Conservation (phyloP, 2,113 vertebrate species). For the Phasianus colchicus region DNA sequence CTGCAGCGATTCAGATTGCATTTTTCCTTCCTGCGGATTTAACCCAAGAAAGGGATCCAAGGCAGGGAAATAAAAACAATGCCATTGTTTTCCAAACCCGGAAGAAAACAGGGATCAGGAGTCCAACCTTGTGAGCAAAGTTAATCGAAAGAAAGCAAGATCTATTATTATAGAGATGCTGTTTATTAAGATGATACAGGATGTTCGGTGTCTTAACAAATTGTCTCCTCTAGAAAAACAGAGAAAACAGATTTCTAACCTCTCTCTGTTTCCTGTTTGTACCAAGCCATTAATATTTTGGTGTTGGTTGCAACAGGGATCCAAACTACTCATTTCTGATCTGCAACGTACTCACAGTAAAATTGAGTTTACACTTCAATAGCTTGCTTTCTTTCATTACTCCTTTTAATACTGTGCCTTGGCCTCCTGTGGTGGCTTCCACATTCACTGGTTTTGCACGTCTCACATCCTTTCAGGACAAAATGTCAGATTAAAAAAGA, state of each 20-base stretch:
- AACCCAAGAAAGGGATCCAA: not conserved
- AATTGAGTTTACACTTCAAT: slow-evolving; percentile 52
- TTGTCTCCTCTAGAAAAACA: not conserved
- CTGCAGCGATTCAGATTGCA: not conserved
- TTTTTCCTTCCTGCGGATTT: slow-evolving; percentile 26
- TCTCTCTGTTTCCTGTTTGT: not conserved
- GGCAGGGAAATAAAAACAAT: not conserved
- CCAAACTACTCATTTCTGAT: slow-evolving; percentile 48
- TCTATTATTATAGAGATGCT: not conserved
- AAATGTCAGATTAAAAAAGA: slow-evolving; percentile 22
- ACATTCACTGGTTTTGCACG: not conserved
- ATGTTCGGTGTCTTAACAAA: slow-evolving; percentile 13
- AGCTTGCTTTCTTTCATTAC: slow-evolving; percentile 63
- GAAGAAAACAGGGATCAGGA: not conserved
- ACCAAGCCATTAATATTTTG: slow-evolving; percentile 43
- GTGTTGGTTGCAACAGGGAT: slow-evolving; percentile 9
- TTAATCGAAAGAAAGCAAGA: not conserved
- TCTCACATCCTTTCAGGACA: slow-evolving; percentile 51
- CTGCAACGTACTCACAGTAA: slow-evolving; percentile 22
- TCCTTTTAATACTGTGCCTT: slow-evolving; percentile 53
- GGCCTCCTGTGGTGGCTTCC: slow-evolving; percentile 52
- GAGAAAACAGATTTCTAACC: not conserved
- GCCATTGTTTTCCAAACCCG: not conserved
- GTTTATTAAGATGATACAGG: not conserved
- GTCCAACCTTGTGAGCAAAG: not conserved